A percentile compares a stretch with the other conserved stretches of the same genome.
phyloP scores from a whole-genome alignment of 2,113 vertebrate genomes.

The Crotalus viridis region DNA sequence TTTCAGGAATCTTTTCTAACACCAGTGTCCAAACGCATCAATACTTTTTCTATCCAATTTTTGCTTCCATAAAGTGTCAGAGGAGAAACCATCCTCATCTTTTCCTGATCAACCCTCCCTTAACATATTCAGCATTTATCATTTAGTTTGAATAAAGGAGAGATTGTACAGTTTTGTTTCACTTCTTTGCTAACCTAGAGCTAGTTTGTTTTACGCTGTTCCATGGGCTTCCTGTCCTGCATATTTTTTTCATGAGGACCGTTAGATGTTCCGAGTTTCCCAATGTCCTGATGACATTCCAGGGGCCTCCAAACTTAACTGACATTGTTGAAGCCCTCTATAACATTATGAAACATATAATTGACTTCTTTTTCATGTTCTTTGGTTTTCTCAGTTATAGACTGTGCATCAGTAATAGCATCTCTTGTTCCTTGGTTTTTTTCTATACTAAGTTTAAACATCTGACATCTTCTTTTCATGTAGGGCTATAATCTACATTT shows the following conservation, averaged over 20 bases:
- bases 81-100: background rate
- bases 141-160: background rate
- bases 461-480: background rate
- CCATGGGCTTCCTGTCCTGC: background rate
- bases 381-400: background rate
- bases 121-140: background rate
- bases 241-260: background rate
- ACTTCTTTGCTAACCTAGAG: background rate
- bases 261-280: background rate
- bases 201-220: background rate
- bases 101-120: background rate
- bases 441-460: background rate
- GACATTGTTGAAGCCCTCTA: background rate
- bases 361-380: background rate
- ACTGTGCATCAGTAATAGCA: background rate
- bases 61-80: background rate
- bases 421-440: background rate
- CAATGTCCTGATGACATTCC: background rate
- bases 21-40: background rate
- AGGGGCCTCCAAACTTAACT: background rate
- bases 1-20: background rate
- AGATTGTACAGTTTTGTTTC: background rate
- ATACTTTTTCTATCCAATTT: background rate
- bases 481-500: background rate
- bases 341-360: background rate